A percentile compares a stretch with the other conserved stretches of the same genome.
Conservation (phyloP, 2,797 vertebrate genomes). For the Sorex maritimensis region DNA sequence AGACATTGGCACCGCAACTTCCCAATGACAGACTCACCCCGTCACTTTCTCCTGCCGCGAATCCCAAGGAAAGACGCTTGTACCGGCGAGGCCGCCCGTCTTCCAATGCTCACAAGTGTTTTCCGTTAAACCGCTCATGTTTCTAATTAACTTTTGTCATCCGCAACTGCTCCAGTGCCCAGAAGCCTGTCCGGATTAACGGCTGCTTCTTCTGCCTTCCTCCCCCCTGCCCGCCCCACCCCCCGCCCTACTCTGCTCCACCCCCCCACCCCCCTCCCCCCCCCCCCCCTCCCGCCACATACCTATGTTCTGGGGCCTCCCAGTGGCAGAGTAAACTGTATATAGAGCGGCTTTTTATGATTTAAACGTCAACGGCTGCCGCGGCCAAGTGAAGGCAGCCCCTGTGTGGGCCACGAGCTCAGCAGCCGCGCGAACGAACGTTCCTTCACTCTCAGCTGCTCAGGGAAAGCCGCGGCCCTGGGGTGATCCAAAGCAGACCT, state of each 20-base stretch:
- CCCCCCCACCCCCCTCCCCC: too few species aligned
- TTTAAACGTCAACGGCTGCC: conserved; percentile 93
- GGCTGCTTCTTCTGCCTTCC: conserved; percentile 83
- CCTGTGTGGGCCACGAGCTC: conserved; percentile 85
- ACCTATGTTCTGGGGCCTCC: conserved; percentile 90
- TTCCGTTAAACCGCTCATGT: conserved; percentile 92
- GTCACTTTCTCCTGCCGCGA: conserved; percentile 87
- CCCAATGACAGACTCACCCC: conserved; percentile 87
- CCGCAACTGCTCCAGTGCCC: conserved; percentile 89
- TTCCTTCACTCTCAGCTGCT: conserved; percentile 87
- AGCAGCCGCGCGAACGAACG: conserved; percentile 81
- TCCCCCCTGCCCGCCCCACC: background rate
- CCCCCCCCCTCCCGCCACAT: conserved; percentile 40
- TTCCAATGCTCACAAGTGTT: conserved; percentile 91
- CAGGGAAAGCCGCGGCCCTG: conserved; percentile 87
- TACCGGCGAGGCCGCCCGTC: conserved; percentile 86
- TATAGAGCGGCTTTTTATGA: conserved; percentile 90
- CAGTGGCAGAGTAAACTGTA: conserved; percentile 89
- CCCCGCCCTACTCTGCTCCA: too few species aligned
- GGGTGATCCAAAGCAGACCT: conserved; percentile 91
- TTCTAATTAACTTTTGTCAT: conserved; percentile 93
- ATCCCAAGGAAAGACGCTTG: conserved; percentile 87
- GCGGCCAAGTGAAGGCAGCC: conserved; percentile 85
- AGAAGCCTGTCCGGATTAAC: conserved; percentile 93
- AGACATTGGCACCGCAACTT: conserved; percentile 50